These are phyloP conservation scores for Notoglanidium macrostoma DNA, from an alignment of 2,797 vertebrate species.

Conservation along the genomic window DNA sequence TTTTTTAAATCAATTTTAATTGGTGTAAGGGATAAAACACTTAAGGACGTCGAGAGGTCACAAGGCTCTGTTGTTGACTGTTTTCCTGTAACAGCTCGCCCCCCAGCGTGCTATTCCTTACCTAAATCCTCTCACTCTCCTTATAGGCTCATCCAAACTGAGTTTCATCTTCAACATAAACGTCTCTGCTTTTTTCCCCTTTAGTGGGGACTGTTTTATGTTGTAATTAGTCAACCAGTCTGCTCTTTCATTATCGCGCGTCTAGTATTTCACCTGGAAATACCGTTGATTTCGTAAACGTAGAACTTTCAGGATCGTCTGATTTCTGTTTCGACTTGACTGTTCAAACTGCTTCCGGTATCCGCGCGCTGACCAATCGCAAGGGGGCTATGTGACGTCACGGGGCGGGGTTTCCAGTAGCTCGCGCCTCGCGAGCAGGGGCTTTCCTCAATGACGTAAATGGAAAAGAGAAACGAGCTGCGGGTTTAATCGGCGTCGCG, in stretches of 20 bases:
- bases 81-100: background rate
- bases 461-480: conserved; percentile 55
- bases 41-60: background rate
- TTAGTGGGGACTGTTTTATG: background rate
- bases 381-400: conserved; percentile 41
- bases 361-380: background rate
- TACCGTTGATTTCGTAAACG: background rate
- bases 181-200: background rate
- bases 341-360: conserved; percentile 25
- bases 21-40: background rate
- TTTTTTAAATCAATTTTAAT: too few species aligned
- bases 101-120: background rate
- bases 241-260: background rate
- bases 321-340: conserved; percentile 20
- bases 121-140: background rate
- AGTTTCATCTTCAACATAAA: background rate
- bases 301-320: background rate
- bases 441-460: conserved; percentile 77
- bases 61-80: background rate
- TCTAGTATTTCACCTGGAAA: conserved; percentile 10
- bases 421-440: conserved; percentile 66
- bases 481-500: conserved; percentile 54
- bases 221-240: background rate
- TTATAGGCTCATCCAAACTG: background rate
- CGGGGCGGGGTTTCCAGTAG: conserved; percentile 61